Percentiles rank a stretch among this genome's conserved stretches.
Conservation (phyloP, 2,888 invertebrate species). For the Prionchulus punctatus region DNA sequence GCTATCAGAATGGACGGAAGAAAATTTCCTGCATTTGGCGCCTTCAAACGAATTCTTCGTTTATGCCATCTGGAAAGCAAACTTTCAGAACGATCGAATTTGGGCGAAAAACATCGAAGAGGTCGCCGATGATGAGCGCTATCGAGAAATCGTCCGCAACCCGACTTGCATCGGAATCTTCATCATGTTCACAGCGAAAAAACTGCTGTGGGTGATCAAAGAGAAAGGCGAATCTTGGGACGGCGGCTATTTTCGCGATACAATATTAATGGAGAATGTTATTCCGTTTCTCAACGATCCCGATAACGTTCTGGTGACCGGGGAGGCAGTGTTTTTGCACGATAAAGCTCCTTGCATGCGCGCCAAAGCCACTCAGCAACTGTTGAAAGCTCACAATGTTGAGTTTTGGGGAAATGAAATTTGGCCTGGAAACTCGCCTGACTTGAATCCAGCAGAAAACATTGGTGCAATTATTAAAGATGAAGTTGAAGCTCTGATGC, state of each 20-base stretch:
- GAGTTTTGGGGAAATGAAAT: conserved; percentile 2
- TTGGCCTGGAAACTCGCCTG: conserved; percentile 6
- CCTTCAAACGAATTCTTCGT: neutral
- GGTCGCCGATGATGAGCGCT: neutral
- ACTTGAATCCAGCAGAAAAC: conserved; percentile 1
- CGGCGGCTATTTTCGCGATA: neutral
- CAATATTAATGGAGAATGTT: neutral
- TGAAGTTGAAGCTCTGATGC: conserved; percentile 2
- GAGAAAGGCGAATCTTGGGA: conserved; percentile 1
- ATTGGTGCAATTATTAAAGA: conserved; percentile 6
- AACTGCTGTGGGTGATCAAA: neutral
- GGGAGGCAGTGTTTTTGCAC: neutral
- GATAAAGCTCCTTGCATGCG: no score
- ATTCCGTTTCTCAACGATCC: neutral
- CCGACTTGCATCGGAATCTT: neutral
- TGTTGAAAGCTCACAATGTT: neutral
- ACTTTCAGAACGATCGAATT: conserved; percentile 3
- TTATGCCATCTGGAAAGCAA: neutral
- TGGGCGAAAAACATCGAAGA: conserved; percentile 1
- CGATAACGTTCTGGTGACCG: neutral
- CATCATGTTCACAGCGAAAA: neutral
- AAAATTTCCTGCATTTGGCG: neutral
- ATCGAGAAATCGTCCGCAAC: neutral
- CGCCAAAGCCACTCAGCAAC: neutral
- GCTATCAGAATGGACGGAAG: neutral